Percentiles rank a stretch among this genome's conserved stretches.
phyloP scores from a whole-genome alignment of 92 coral and sea anemone species.

The Bergia puertoricense region DNA sequence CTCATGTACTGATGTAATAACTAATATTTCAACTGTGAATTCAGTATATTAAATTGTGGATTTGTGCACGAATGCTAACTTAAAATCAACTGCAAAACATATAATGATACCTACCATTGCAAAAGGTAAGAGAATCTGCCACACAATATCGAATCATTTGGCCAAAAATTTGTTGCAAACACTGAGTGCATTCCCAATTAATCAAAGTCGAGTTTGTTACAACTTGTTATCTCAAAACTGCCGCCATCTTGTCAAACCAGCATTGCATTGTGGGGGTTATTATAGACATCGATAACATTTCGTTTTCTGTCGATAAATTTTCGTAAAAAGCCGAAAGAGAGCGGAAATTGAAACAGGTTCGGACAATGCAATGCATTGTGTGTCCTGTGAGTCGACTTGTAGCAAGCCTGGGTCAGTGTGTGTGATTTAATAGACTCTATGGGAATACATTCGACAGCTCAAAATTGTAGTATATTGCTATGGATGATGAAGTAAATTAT shows the following conservation, averaged over 20 bases:
- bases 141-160: conserved; percentile 2
- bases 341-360: background rate
- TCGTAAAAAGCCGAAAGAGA: background rate
- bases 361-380: background rate
- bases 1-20: too few species aligned
- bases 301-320: conserved; percentile 18
- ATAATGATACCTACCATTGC: conserved; percentile 11
- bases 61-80: background rate
- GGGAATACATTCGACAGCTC: too few species aligned
- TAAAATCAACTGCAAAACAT: background rate
- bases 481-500: too few species aligned
- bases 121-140: background rate
- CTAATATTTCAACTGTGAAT: too few species aligned
- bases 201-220: background rate
- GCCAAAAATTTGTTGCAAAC: background rate
- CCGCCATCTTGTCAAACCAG: conserved; percentile 38
- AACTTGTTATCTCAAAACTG: conserved; percentile 21
- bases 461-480: too few species aligned
- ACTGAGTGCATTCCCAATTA: background rate
- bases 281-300: background rate
- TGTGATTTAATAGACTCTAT: too few species aligned
- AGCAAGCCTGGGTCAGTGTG: too few species aligned
- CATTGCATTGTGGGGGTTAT: conserved; percentile 15
- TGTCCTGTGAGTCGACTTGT: too few species aligned
- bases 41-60: too few species aligned